Evolutionary conservation across 2,113 vertebrate genomes (phyloP).

Genomic region (Aspiorhynchus laticeps): DNA sequence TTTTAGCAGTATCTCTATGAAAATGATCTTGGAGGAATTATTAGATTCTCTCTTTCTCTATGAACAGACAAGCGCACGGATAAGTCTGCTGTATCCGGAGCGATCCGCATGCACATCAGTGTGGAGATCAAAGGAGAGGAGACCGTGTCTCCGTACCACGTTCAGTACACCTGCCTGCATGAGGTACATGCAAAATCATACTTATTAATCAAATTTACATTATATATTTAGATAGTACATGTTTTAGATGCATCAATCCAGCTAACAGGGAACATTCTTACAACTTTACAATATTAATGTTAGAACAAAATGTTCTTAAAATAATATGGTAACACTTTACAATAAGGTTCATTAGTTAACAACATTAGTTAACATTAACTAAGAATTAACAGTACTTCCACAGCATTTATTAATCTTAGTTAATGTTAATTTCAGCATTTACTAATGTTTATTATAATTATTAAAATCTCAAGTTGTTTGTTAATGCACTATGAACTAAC

Average conservation of each 20-base stretch:
- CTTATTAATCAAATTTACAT: not conserved
- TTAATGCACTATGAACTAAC: too few species aligned
- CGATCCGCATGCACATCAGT: slow-evolving; percentile 96
- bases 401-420: too few species aligned
- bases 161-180: slow-evolving; percentile 97
- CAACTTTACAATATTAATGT: too few species aligned
- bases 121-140: slow-evolving; percentile 99
- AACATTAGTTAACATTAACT: too few species aligned
- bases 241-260: not conserved
- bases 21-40: not conserved
- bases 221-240: not conserved
- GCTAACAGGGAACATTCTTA: too few species aligned
- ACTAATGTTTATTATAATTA: too few species aligned
- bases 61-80: slow-evolving; percentile 93
- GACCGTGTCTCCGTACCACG: slow-evolving; percentile 94
- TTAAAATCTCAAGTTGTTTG: too few species aligned
- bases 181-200: slow-evolving; percentile 76
- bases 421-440: too few species aligned
- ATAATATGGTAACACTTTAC: too few species aligned
- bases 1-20: not conserved
- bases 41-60: slow-evolving; percentile 42
- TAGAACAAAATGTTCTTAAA: too few species aligned
- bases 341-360: too few species aligned
- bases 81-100: slow-evolving; percentile 94
- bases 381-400: too few species aligned